Base-by-base conservation (phyloP, 2,113 vertebrate species). In the Bucco capensis region DNA sequence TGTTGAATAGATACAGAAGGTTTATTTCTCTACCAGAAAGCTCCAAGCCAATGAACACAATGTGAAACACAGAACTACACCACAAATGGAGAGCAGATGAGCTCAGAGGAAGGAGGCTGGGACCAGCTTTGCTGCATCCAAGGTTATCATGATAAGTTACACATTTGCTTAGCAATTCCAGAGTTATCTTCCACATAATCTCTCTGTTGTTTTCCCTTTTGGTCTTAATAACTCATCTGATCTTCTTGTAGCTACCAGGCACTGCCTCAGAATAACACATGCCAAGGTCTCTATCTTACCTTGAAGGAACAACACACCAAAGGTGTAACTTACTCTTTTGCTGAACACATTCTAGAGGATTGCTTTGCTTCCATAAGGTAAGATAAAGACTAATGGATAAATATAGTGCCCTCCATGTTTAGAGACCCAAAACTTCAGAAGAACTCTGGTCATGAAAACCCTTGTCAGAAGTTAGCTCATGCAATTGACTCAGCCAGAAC, bases 11-110 rank as follows among this genome's bases (percentile, higher is more conserved):
- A 66, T 64, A 51, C 13, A 87, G 18, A 12, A 42, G 25, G 56
- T 80, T 80, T 65, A 70, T 86, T 71, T 76, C 31, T 53, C 22
- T 51, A 21, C 10, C 18, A 85, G 78, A 76, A 91, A 91, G 71
- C 80, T 51, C 44, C 57, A 92, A 91, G 19, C 28, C 5, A 25
- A 27, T 69, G 21, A 66, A 61, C 9, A 14, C 11, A 11, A 7
- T 35, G 19, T 51, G 61, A 64, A 88, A 33, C 27, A 73, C 14
- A 89, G 42, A 49, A 50, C 37, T 77, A 18, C n/a, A 62, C 12
- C 51, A 67, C 2, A 44, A 82, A 53, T 14, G 9, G 15, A 83
- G 40, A 92, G 13, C 35, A 66, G 47, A 15, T 62, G 76, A 89
- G 84, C 22, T 46, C 0, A 1, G 66, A 56, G 35, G 19, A 86